A percentile compares a stretch with the other conserved stretches of the same genome.
Evolutionary conservation across 2,888 invertebrate species (phyloP).

Genomic region (Podabrus alpinus): DNA sequence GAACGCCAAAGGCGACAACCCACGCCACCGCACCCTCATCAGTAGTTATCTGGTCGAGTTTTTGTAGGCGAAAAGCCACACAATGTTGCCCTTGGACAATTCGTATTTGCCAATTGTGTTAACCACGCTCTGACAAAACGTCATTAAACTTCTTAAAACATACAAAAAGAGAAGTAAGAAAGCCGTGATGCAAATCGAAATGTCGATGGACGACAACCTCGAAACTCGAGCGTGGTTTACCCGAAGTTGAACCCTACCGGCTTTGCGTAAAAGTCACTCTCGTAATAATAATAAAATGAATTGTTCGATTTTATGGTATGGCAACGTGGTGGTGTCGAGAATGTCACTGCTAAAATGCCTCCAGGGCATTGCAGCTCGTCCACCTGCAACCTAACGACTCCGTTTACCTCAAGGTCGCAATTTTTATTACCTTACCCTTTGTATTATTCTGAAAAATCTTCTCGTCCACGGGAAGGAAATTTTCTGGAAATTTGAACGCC

Average conservation of each 20-base stretch:
- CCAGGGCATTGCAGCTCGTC: conserved; percentile 9
- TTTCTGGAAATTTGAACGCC: not conserved
- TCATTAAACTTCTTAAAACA: conserved; percentile 4
- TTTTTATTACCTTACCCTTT: not conserved
- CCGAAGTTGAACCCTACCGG: not conserved
- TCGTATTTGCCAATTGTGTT: conserved; percentile 36
- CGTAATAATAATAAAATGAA: not conserved
- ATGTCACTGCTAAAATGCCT: conserved; percentile 13
- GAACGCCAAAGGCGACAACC: conserved; percentile 37
- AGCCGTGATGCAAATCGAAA: conserved; percentile 7
- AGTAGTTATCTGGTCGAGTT: conserved; percentile 33
- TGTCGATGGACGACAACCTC: conserved; percentile 30
- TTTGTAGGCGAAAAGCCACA: conserved; percentile 37
- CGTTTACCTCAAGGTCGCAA: conserved; percentile 5
- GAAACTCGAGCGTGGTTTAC: conserved; percentile 17
- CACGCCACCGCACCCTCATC: conserved; percentile 42
- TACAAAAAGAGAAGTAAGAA: conserved; percentile 13
- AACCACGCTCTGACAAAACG: conserved; percentile 23
- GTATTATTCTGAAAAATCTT: not conserved
- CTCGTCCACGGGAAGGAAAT: not conserved
- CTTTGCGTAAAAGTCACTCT: conserved; percentile 8
- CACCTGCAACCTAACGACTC: conserved; percentile 10
- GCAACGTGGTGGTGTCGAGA: conserved; percentile 19
- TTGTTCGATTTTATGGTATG: conserved; percentile 8
- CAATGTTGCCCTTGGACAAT: conserved; percentile 33